Conservation (phyloP, 2,113 vertebrate species). For the Blennius ocellaris region DNA sequence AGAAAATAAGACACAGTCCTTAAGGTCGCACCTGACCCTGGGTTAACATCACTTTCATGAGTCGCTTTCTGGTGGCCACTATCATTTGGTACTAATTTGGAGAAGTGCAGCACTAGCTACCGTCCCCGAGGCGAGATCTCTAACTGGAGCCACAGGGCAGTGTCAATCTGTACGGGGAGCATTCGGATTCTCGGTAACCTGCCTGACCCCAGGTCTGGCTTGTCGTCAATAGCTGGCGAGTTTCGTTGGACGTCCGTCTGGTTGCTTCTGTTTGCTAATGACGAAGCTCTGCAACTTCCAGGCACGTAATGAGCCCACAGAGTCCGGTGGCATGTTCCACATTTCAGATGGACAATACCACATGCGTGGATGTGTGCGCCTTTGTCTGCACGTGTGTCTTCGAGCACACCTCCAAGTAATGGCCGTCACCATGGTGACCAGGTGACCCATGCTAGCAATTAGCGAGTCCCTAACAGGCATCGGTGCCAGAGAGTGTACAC, state of each 20-base stretch:
- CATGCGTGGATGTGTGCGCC: neutral
- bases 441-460: slow-evolving; percentile 79
- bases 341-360: slow-evolving; percentile 19
- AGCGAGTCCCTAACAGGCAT: slow-evolving; percentile 69
- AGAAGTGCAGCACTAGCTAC: slow-evolving; percentile 17
- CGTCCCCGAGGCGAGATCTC: slow-evolving; percentile 35
- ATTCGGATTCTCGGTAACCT: slow-evolving; percentile 21
- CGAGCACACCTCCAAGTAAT: slow-evolving; percentile 60
- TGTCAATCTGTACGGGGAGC: slow-evolving; percentile 18
- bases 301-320: slow-evolving; percentile 53
- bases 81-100: slow-evolving; percentile 7
- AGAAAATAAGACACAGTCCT: slow-evolving; percentile 1
- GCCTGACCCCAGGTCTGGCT: slow-evolving; percentile 3
- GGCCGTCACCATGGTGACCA: slow-evolving; percentile 70
- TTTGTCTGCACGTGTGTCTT: slow-evolving; percentile 26
- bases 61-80: slow-evolving; percentile 5
- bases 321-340: neutral
- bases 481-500: slow-evolving; percentile 37
- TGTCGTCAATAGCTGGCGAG: slow-evolving; percentile 13
- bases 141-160: slow-evolving; percentile 1
- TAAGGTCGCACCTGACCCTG: neutral
- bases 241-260: slow-evolving; percentile 31
- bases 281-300: slow-evolving; percentile 37
- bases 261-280: slow-evolving; percentile 33
- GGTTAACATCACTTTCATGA: slow-evolving; percentile 19